Conservation (phyloP, 2,797 vertebrate genomes). For the Schizopygopsis pylzovi region DNA sequence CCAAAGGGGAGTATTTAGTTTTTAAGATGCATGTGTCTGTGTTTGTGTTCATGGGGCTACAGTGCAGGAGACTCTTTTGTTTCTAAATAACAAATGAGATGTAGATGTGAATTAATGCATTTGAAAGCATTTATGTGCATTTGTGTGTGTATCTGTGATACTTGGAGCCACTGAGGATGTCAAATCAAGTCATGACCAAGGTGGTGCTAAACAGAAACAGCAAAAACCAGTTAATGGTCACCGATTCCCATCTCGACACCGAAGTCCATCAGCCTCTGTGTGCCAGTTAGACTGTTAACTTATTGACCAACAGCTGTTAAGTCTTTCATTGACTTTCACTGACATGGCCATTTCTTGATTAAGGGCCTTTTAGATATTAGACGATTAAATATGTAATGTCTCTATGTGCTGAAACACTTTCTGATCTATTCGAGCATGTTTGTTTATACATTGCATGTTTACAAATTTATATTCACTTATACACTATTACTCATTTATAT, state of each 20-base stretch:
- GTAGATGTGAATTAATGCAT: background rate
- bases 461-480: background rate
- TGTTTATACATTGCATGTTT: background rate
- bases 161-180: background rate
- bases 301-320: background rate
- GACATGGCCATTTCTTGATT: background rate
- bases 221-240: slow-evolving; percentile 13
- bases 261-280: background rate
- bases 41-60: background rate
- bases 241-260: background rate
- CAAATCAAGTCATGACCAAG: background rate
- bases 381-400: background rate
- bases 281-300: background rate
- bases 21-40: background rate
- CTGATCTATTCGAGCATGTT: background rate
- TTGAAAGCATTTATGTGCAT: background rate
- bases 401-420: background rate
- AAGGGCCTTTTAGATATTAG: background rate
- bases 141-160: background rate
- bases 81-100: background rate
- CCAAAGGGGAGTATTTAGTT: background rate
- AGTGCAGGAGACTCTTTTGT: no score
- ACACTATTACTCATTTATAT: no score
- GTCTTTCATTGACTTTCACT: background rate
- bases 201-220: background rate